Evolutionary conservation across 1,140 invertebrate genomes (phyloP).

Genomic region (Gonatopus flavifemur): DNA sequence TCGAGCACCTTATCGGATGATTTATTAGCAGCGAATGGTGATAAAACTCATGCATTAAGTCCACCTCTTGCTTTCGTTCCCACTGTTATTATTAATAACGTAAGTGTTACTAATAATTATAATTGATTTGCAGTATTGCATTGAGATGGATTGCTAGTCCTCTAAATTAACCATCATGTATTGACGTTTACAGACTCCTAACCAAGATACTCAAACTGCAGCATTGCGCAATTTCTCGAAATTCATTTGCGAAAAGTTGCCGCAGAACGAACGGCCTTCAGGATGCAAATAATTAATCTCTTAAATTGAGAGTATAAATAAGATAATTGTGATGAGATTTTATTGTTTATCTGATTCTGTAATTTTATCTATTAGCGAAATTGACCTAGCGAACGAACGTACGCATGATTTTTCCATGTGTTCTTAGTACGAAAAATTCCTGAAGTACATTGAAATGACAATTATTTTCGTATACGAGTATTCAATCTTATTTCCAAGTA

Average conservation of each 20-base stretch:
- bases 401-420: too few species aligned
- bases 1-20: constrained; percentile 45
- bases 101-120: constrained; percentile 26
- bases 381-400: too few species aligned
- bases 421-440: too few species aligned
- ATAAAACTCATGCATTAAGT: constrained; percentile 58
- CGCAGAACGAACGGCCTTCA: constrained; percentile 19
- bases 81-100: constrained; percentile 62
- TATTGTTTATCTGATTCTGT: too few species aligned
- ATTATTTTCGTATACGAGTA: too few species aligned
- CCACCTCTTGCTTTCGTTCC: constrained; percentile 64
- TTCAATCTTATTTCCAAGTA: too few species aligned
- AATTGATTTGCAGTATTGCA: neutral
- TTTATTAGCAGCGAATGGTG: constrained; percentile 61
- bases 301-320: too few species aligned
- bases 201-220: constrained; percentile 25
- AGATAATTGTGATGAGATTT: too few species aligned
- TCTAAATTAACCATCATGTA: neutral
- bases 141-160: neutral
- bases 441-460: too few species aligned
- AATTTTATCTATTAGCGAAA: too few species aligned
- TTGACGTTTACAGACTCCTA: constrained; percentile 21
- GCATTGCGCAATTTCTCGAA: constrained; percentile 29
- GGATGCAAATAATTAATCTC: too few species aligned
- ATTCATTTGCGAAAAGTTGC: constrained; percentile 33